A percentile compares a stretch with the other conserved stretches of the same genome.
phyloP scores from a whole-genome alignment of 2,113 vertebrate species.

The Epinephelus fuscoguttatus region DNA sequence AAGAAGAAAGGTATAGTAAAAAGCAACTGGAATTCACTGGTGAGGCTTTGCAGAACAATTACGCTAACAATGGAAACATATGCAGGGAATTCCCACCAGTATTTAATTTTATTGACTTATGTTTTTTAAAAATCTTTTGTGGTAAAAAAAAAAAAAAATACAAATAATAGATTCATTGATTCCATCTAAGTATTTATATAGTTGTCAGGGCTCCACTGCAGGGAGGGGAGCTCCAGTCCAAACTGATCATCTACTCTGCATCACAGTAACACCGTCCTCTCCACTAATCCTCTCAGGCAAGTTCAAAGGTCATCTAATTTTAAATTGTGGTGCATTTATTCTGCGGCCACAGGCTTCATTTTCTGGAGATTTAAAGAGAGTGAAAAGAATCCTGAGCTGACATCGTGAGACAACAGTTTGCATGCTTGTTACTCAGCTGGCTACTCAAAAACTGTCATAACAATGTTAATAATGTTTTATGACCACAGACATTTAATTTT shows the following conservation, averaged over 20 bases:
- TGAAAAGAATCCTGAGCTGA: not conserved
- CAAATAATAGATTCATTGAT: no score
- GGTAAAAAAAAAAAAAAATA: no score
- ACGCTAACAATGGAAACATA: no score
- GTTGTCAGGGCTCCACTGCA: not conserved
- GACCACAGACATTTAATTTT: not conserved
- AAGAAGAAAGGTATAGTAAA: no score
- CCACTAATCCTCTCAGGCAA: not conserved
- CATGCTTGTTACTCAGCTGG: no score
- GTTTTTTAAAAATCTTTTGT: no score
- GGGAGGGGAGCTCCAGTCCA: not conserved
- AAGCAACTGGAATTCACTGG: no score
- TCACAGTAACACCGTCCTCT: not conserved
- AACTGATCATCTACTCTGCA: constrained; percentile 3
- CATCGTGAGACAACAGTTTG: not conserved
- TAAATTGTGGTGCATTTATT: not conserved
- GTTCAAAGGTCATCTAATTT: constrained; percentile 21
- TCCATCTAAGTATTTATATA: not conserved
- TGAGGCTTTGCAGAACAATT: no score
- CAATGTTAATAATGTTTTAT: no score
- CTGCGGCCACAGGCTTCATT: constrained; percentile 19
- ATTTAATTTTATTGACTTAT: no score
- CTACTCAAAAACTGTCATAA: not conserved
- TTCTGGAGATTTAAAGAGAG: not conserved
- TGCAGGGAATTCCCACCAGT: no score